Evolutionary conservation across 2,888 invertebrate species (phyloP), one percentile per base, ranked within the genome.

Genomic region (Pachymerium ferrugineum): DNA sequence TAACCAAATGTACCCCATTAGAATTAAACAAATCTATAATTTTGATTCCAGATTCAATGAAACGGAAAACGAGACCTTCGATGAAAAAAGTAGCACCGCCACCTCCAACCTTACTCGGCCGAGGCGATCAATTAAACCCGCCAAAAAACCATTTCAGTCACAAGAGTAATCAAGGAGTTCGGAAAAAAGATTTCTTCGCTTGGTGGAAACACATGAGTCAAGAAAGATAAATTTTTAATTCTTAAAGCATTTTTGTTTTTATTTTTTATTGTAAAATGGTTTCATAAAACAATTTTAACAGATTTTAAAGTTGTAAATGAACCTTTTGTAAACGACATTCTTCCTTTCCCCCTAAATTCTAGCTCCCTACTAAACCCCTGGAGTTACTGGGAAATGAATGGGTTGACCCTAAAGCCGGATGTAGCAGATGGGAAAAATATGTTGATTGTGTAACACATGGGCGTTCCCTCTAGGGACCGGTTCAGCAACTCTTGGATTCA

Each of bases 141-240:
- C 8, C 16, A 47, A 47, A 16, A 16, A 19, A 2, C 6, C 38
- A 4, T 38, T 38, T 4, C 38, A 38, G 12, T 5, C 38, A 12
- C n/a, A 5, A 16, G 38, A 38, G 16, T 14, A 14, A 38, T 38
- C 4, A 38, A 38, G 38, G 16, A 14, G 16, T 1, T n/a, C 16
- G 22, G 16, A 47, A 47, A 47, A 47, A 16, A 19, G 19, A 47
- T 47, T 47, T 47, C 47, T 47, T 47, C 16, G 16, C 22, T 47
- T 47, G 47, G 47, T 47, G 47, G 47, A 47, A 47, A 16, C 47
- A 47, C 10, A 47, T 47, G 47, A 47, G 47, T 47, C 47, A 47
- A 47, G 47, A 47, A 47, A 47, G 19, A 47, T 47, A 19, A 47
- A 8, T n/a, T n/a, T n/a, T n/a, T n/a, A n/a, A n/a, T n/a, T n/a